Evolutionary conservation across 2,797 vertebrate species (phyloP), one percentile per base, ranked within the genome.

Genomic region (Melanotaenia maccullochi): DNA sequence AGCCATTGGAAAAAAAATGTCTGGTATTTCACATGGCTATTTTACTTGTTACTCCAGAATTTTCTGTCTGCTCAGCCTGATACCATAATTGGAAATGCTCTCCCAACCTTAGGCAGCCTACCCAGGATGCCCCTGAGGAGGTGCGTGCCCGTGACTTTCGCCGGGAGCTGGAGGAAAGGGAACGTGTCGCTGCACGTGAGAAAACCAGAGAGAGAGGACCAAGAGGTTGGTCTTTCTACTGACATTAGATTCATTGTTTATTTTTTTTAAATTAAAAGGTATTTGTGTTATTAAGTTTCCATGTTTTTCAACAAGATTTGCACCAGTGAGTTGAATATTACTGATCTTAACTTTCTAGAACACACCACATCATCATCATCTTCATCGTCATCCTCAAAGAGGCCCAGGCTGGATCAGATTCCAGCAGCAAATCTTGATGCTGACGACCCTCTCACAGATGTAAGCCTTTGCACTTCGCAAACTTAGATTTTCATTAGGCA

Each of bases 401-500:
- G 98, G 63, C 97, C 97, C 73, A 94, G 97, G 5, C 90, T 99
- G 68, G 97, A 99, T 91, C 97, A 99, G 89, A 99, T 99, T 85
- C 97, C 98, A 66, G 98, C 98, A 5, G 97, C 97, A 76, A 99
- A 99, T 90, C 95, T 99, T 36, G 98, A 99, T 82, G 98, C 98
- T 6, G 97, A 99, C 16, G 98, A 99, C 68, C 98, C 98, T 6
- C 94, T 99, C 44, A 99, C 97, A 64, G 97, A 99, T 68, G 97
- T 99, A 93, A 38, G 95, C 90, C 68, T 56, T 14, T 30, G 6
- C 35, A 16, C 14, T 42, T 42, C 72, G 38, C 12, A 52, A 3
- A 36, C 8, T 59, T 35, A 9, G 40, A 8, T 12, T 42, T n/a
- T 65, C 16, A 25, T 73, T 59, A 13, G 56, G 4, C 16, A 70